Evolutionary conservation across 2,113 vertebrate genomes (phyloP), one percentile per base, ranked within the genome.

Genomic region (Pedetes capensis): DNA sequence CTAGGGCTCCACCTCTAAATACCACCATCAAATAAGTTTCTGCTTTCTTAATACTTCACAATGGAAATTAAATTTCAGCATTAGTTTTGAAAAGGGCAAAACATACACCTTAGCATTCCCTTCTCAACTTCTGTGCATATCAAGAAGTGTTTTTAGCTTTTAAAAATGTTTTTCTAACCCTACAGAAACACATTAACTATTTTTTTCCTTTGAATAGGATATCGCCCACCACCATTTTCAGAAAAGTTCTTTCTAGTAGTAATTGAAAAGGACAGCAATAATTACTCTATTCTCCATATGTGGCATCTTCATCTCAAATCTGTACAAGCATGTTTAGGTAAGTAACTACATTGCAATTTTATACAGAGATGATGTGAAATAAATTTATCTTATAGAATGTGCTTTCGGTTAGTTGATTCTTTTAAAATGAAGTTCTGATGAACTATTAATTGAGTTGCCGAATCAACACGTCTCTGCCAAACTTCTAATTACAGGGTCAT

Each of bases 231-330:
- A 63, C 99, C 99, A 3, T 99, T 99, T 98, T 99, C 99, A 83
- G 99, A 99, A 98, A 99, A 99, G 97, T 99, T 99, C 97, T 99
- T 99, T 96, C 98, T 99, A 92, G 99, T 99, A 89, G 99, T 99
- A 89, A 99, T 99, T 95, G 99, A 99, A 97, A 99, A 99, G 98
- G 99, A 99, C 72, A 98, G 97, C 12, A 98, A 98, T 97, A 98
- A 98, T 87, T 98, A 98, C 97, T 99, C 99, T 49, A 97, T 99
- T 93, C 98, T 99, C 86, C 99, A 99, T 86, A 99, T 99, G 99
- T 99, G 99, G 99, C 99, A 99, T 95, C 98, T 99, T 94, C 99
- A 99, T 95, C 99, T 99, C 90, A 99, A 99, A 97, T 99, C 99
- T 96, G 99, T 99, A 47, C 99, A 99, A 90, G 99, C 99, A 12